Base-by-base conservation (phyloP, 2,113 vertebrate genomes). In the Poecile atricapillus region DNA sequence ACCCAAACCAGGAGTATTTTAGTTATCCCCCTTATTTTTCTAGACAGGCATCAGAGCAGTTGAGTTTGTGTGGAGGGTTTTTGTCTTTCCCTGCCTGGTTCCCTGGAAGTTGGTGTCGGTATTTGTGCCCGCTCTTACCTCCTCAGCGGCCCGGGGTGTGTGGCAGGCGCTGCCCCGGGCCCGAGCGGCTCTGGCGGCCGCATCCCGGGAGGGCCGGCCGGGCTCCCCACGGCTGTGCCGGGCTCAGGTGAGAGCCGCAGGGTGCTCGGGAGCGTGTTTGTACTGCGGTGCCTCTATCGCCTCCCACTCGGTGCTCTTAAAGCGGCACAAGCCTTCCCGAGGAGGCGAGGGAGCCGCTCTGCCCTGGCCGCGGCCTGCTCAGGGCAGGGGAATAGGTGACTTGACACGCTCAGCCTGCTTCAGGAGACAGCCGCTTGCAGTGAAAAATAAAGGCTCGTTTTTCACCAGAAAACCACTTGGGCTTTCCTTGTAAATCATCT, bases 231-330 rank as follows among this genome's bases (percentile, higher is more conserved):
- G 5, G 74, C 43, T 6, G 4, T 7, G 33, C 0, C 1, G 31
- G 25, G 25, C 90, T 77, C 80, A 62, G 95, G 94, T 62, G 89
- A 86, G 62, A 0, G 0, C 21, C 3, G 77, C 59, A 20, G 33
- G 2, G 5, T 13, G 47, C 75, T 75, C 89, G 15, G 96, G 87
- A 67, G 20, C 55, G 35, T 78, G 73, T 73, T 85, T 62, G 77
- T 10, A 19, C 52, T 6, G 50, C 0, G n/a, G 52, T 37, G 63
- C 53, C 52, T 56, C 5, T 39, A 21, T 55, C 74, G 0, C 94
- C 96, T 92, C 91, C 95, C 94, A 56, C 86, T 11, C 6, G 28
- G n/a, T 2, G 68, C 3, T 88, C 94, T 95, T 97, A 97, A 96
- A 93, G 96, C 2, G 88, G 89, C 81, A 90, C 46, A 6, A 24